These are phyloP conservation scores for Fulmarus glacialis DNA, from an alignment of 2,113 vertebrate species.

Conservation along the genomic window DNA sequence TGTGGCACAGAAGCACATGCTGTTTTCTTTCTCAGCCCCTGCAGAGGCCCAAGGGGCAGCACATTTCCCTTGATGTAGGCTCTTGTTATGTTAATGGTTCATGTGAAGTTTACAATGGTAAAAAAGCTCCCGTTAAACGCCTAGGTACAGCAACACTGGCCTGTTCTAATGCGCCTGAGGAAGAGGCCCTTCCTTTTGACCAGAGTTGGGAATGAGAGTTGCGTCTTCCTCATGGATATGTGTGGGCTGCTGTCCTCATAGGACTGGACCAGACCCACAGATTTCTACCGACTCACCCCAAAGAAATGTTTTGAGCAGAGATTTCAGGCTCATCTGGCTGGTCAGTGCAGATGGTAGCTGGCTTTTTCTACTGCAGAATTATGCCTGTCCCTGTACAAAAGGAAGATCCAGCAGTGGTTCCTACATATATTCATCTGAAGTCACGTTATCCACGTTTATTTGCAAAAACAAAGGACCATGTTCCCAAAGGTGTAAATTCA, in stretches of 20 bases:
- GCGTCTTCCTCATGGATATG: not conserved
- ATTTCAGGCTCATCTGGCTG: not conserved
- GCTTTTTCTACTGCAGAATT: not conserved
- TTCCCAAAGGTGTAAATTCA: not conserved
- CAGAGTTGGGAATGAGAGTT: not conserved
- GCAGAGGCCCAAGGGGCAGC: not conserved
- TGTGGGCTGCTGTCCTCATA: not conserved
- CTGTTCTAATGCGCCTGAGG: not conserved
- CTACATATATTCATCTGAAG: not conserved
- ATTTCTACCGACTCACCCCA: not conserved
- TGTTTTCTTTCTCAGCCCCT: not conserved
- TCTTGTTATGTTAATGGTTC: not conserved
- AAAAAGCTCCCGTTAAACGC: not conserved
- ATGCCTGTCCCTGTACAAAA: not conserved
- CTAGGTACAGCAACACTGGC: not conserved
- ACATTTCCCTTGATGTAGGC: not conserved
- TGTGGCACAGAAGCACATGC: constrained; percentile 19
- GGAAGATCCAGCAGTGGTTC: not conserved
- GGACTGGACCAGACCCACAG: not conserved
- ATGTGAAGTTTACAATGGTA: not conserved
- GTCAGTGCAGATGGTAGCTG: not conserved
- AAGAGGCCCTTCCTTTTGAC: not conserved
- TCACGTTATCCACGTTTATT: not conserved
- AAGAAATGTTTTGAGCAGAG: not conserved
- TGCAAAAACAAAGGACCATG: not conserved